Evolutionary conservation across 2,797 vertebrate genomes (phyloP).

Genomic region (Hyperoplus immaculatus): DNA sequence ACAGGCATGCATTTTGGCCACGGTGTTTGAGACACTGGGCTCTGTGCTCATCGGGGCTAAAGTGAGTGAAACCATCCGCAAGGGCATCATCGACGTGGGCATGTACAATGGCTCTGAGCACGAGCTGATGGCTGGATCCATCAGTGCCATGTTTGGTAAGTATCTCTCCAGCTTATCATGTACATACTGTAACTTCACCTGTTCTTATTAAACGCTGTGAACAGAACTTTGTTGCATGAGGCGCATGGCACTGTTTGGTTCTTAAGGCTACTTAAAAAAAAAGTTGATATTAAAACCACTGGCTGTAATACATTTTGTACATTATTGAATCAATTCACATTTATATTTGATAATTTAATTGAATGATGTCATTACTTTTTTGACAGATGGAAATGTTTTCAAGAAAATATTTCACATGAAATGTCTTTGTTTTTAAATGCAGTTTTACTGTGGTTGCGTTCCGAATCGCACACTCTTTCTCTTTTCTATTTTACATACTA

Average conservation of each 20-base stretch:
- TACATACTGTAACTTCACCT: neutral
- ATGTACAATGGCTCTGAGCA: conserved; percentile 88
- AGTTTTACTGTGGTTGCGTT: neutral
- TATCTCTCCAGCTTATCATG: conserved; percentile 32
- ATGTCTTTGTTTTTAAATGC: neutral
- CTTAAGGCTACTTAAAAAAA: neutral
- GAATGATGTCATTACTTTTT: neutral
- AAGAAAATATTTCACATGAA: neutral
- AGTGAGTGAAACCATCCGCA: conserved; percentile 97
- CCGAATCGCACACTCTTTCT: too few species aligned
- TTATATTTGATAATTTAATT: neutral
- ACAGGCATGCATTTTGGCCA: conserved; percentile 94
- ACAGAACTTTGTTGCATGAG: neutral
- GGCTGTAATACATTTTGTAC: neutral
- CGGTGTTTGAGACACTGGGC: conserved; percentile 94
- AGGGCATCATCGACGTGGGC: conserved; percentile 92
- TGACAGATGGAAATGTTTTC: too few species aligned
- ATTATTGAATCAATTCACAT: neutral
- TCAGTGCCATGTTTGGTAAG: conserved; percentile 98
- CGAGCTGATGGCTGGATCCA: conserved; percentile 93
- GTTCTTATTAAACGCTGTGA: neutral
- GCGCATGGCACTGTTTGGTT: neutral
- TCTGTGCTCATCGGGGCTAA: conserved; percentile 95
- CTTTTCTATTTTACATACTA: too few species aligned
- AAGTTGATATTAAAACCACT: neutral